Evolutionary conservation across 2,888 invertebrate genomes (phyloP), one percentile per base, ranked within the genome.

Genomic region (Harpalus rufipes): DNA sequence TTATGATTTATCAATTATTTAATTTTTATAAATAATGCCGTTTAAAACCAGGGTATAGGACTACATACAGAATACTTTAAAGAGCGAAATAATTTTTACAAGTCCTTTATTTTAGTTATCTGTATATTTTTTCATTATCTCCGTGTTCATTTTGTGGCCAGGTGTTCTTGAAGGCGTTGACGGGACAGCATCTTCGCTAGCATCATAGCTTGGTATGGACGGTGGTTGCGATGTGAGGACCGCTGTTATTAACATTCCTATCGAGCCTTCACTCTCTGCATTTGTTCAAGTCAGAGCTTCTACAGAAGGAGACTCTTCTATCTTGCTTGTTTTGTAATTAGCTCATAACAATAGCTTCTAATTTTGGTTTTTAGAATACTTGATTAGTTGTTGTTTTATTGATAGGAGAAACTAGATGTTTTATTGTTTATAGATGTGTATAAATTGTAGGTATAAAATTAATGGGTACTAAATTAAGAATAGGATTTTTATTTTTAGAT

Each of bases 241-340:
- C 72, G 72, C 72, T 74, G 72, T 74, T 74, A 74, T 74, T 74
- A 74, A 74, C 72, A 74, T 74, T 74, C 72, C 72, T 14, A 74
- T 41, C 72, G 72, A 74, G 72, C 72, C 16, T 74, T 12, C 72
- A 41, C 16, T 41, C 41, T 74, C 21, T 18, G 18, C 51, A 51
- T 51, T 51, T 51, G 44, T 51, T 12, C 44, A 51, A 51, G 44
- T 51, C 44, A 51, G 10, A 51, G 44, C 44, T 51, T 51, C 44
- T 10, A 51, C 44, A 51, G 44, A 51, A 51, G 44, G 44, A 51
- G 44, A 51, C 12, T 51, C 44, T 32, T 32, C 32, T 32, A 32
- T 65, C 41, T 74, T 44, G 44, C 44, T 74, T 74, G 18, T 44
- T 74, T 74, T 74, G 72, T 74, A 74, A 74, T 74, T 74, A 74